Evolutionary conservation across 2,797 vertebrate species (phyloP).

Genomic region (Iguana delicatissima): DNA sequence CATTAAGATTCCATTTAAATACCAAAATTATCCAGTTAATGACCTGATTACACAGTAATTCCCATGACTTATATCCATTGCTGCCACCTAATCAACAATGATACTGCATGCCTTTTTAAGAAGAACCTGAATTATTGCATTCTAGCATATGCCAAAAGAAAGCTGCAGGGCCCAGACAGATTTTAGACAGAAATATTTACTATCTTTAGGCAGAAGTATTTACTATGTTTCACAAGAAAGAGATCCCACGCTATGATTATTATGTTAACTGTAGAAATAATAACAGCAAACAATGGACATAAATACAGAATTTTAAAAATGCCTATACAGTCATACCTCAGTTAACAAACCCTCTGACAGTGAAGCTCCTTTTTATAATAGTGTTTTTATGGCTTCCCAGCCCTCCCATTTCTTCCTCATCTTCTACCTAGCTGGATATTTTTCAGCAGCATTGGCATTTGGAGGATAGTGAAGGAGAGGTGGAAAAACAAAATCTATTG

Average conservation of each 20-base stretch:
- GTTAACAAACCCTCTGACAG: too few species aligned
- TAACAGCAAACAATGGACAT: background rate
- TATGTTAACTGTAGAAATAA: background rate
- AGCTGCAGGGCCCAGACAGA: background rate
- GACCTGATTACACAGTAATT: constrained; percentile 59
- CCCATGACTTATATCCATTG: constrained; percentile 54
- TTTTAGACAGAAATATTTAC: background rate
- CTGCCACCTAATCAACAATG: constrained; percentile 44
- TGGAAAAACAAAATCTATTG: too few species aligned
- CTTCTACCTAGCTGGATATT: too few species aligned
- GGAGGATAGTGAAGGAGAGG: too few species aligned
- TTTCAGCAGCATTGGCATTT: too few species aligned
- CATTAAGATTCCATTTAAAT: constrained; percentile 64
- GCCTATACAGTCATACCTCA: background rate
- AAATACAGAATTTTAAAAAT: background rate
- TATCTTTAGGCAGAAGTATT: constrained; percentile 25
- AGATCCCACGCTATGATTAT: background rate
- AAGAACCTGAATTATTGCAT: constrained; percentile 61
- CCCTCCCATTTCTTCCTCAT: too few species aligned
- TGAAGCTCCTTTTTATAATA: too few species aligned
- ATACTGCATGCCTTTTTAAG: constrained; percentile 63
- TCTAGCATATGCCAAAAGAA: constrained; percentile 55
- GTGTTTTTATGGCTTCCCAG: too few species aligned
- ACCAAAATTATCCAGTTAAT: constrained; percentile 57
- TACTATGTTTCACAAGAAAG: constrained; percentile 24